A percentile compares a stretch with the other conserved stretches of the same genome.
Conservation (phyloP, 2,888 invertebrate genomes). For the Strigamia crassipes region DNA sequence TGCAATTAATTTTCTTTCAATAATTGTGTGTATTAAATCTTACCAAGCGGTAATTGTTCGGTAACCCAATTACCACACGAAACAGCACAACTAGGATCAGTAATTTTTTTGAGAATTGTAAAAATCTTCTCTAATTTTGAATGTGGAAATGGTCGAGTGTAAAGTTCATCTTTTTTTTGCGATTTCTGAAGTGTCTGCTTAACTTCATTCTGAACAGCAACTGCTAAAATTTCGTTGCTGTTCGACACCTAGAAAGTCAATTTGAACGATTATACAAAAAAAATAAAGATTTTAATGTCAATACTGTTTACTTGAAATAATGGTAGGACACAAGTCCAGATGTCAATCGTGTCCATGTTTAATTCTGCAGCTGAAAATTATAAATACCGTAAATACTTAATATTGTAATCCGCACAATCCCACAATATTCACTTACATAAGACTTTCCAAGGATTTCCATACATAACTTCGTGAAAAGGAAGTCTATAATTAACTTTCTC, state of each 20-base stretch:
- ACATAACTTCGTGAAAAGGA: not conserved
- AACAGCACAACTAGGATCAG: not conserved
- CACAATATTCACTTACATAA: not conserved
- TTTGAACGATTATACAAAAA: not conserved
- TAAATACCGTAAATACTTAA: not conserved
- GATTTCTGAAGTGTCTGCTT: not conserved
- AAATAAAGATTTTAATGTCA: not conserved
- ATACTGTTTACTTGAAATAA: not conserved
- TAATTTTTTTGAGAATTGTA: not conserved
- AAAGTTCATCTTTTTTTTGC: not conserved
- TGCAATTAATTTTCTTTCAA: not conserved
- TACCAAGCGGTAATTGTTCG: not conserved
- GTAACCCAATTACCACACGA: not conserved
- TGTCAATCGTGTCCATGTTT: not conserved
- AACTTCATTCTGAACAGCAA: not conserved
- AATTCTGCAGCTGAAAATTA: not conserved
- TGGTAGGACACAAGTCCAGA: not conserved
- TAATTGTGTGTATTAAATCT: not conserved
- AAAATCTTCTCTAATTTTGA: not conserved
- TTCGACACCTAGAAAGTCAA: not conserved
- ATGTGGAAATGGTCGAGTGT: not conserved
- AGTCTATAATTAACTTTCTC: not conserved
- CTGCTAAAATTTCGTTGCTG: not conserved
- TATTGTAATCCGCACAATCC: not conserved
- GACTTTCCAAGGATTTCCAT: not conserved